These are phyloP conservation scores for Heliconius himera DNA, from an alignment of 1,140 invertebrate species.

Conservation along the genomic window DNA sequence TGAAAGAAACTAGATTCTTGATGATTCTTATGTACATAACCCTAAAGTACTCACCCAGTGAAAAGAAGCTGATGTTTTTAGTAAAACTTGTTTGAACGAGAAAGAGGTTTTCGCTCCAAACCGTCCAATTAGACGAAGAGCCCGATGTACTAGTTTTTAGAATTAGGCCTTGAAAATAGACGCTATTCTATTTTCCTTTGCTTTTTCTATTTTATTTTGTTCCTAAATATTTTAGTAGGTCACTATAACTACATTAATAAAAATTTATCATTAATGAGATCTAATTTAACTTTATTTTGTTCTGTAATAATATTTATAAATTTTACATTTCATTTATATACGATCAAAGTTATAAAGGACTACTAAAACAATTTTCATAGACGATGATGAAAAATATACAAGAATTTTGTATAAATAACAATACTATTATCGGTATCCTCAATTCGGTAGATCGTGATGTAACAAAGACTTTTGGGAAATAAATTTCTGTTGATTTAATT, in stretches of 20 bases:
- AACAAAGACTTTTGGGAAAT: slow-evolving; percentile 18
- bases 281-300: background rate
- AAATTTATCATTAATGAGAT: background rate
- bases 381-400: background rate
- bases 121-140: slow-evolving; percentile 41
- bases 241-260: background rate
- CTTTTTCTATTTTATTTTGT: background rate
- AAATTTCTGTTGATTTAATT: slow-evolving; percentile 24
- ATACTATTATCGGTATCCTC: background rate
- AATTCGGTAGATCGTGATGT: background rate
- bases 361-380: background rate
- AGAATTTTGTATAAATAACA: background rate
- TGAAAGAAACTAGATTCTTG: background rate
- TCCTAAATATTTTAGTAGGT: background rate
- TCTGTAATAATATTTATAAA: background rate
- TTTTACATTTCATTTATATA: no score
- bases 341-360: background rate
- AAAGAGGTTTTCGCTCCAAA: slow-evolving; percentile 36
- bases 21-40: background rate
- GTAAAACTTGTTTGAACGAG: slow-evolving; percentile 34
- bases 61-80: slow-evolving; percentile 35
- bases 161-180: slow-evolving; percentile 26
- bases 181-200: slow-evolving; percentile 13
- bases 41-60: slow-evolving; percentile 12
- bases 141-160: slow-evolving; percentile 36